phyloP scores from a whole-genome alignment of 1,140 invertebrate species.

The Bombus haemorrhoidalis region DNA sequence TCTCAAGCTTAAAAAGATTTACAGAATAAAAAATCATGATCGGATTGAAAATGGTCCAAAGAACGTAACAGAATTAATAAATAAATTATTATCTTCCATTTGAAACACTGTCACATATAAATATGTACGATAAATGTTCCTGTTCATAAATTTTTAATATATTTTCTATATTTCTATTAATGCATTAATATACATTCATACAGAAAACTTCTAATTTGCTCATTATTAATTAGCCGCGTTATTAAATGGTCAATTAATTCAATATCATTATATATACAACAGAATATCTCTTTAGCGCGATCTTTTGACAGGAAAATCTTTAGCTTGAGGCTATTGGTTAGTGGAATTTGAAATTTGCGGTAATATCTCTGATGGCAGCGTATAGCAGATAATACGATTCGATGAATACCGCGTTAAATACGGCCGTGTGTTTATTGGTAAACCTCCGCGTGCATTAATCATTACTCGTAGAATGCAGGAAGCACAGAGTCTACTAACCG shows the following conservation, averaged over 20 bases:
- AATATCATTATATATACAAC: background rate
- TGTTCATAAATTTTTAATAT: background rate
- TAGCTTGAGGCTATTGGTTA: background rate
- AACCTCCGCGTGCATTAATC: slow-evolving; percentile 52
- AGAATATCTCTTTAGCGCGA: background rate
- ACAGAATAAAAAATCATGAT: background rate
- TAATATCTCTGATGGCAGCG: slow-evolving; percentile 16
- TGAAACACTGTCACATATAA: too few species aligned
- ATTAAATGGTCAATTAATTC: background rate
- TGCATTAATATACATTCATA: background rate
- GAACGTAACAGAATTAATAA: background rate
- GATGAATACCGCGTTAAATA: slow-evolving; percentile 56
- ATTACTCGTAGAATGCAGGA: slow-evolving; percentile 34
- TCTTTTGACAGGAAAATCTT: slow-evolving; percentile 9
- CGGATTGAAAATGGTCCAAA: background rate
- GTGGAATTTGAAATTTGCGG: slow-evolving; percentile 42
- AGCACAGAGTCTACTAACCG: slow-evolving; percentile 19
- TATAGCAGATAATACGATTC: slow-evolving; percentile 33
- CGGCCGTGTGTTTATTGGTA: slow-evolving; percentile 29
- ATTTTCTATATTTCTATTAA: background rate
- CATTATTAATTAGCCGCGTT: background rate
- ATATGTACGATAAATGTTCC: too few species aligned
- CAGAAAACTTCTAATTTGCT: background rate
- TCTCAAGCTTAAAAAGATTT: too few species aligned
- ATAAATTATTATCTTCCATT: background rate